These are phyloP conservation scores for Chrysogorgia sp. DNA, from an alignment of 92 coral and sea anemone genomes.

Conservation along the genomic window DNA sequence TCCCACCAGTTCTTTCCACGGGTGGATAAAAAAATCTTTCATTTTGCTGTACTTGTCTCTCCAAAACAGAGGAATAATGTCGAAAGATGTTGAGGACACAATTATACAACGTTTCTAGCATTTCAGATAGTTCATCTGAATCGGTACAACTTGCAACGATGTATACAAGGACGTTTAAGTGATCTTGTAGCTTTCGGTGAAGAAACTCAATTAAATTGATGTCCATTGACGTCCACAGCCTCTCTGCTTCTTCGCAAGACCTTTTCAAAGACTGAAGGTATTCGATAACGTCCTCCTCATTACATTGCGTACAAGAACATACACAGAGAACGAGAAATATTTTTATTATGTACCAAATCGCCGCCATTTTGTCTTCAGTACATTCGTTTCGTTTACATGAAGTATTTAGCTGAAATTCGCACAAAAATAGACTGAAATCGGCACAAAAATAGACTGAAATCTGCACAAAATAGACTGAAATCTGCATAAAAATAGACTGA, in stretches of 20 bases:
- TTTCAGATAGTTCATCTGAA: not conserved
- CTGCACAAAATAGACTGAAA: too few relatives aligned
- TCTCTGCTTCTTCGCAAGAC: not conserved
- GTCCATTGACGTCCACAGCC: constrained; percentile 1
- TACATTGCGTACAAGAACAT: not conserved
- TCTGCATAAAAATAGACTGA: too few relatives aligned
- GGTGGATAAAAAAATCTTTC: not conserved
- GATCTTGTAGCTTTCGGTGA: constrained; percentile 16
- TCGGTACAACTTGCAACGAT: not conserved
- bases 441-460: too few relatives aligned
- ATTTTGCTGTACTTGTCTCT: not conserved
- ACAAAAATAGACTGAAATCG: too few relatives aligned
- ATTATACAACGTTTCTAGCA: not conserved
- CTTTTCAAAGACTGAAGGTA: constrained; percentile 26
- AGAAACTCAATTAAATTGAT: not conserved
- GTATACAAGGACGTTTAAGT: not conserved
- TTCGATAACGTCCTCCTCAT: not conserved
- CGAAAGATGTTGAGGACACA: not conserved
- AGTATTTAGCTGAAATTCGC: too few relatives aligned
- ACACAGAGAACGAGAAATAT: not conserved
- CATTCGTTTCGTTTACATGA: too few relatives aligned
- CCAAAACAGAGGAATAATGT: not conserved
- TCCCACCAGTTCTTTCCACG: not conserved
- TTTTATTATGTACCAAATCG: not conserved
- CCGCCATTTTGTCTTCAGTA: too few relatives aligned